Evolutionary conservation across 2,888 invertebrate species (phyloP).

Genomic region (Lasioglossum leucozonium): DNA sequence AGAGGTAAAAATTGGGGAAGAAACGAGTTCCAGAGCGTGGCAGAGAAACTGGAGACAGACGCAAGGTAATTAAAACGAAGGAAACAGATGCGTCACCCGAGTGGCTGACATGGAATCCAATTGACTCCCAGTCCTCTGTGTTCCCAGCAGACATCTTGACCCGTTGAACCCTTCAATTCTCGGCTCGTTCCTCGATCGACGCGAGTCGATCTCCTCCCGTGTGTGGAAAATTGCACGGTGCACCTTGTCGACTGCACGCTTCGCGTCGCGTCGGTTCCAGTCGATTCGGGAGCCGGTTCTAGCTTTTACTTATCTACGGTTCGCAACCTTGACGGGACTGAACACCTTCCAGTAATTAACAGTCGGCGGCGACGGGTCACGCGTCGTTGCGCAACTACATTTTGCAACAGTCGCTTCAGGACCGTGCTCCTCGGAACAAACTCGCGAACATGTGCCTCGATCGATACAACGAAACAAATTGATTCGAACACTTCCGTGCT

Average conservation of each 20-base stretch:
- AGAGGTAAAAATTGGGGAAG: too few relatives aligned
- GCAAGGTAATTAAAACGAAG: neutral
- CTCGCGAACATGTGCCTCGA: neutral
- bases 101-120: neutral
- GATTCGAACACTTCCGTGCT: neutral
- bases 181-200: neutral
- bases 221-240: neutral
- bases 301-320: constrained; percentile 22
- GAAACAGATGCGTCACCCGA: neutral
- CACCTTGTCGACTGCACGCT: neutral
- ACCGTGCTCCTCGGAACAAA: neutral
- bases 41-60: neutral
- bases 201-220: neutral
- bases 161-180: neutral
- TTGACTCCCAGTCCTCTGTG: neutral
- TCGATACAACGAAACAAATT: neutral
- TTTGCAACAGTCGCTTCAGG: constrained; percentile 8
- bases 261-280: neutral
- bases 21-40: neutral
- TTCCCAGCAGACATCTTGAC: neutral
- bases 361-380: constrained; percentile 23
- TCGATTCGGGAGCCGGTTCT: neutral
- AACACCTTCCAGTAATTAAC: constrained; percentile 49
- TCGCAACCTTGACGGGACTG: constrained; percentile 34
- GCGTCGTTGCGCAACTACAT: constrained; percentile 35